phyloP scores from a whole-genome alignment of 2,888 invertebrate species.

The Philereme vetulata region DNA sequence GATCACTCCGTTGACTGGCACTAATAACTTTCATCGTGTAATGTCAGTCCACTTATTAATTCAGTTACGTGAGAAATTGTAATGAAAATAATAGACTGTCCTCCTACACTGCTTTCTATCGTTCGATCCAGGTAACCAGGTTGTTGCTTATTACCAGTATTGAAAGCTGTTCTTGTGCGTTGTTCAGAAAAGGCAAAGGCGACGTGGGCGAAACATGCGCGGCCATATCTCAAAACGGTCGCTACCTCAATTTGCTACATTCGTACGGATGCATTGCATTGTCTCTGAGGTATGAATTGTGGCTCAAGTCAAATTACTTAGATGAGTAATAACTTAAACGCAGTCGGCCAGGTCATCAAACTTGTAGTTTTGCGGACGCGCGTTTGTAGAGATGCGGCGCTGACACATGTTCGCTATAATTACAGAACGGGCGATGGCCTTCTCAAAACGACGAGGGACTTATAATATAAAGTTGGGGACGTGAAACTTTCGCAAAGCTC shows the following conservation, averaged over 20 bases:
- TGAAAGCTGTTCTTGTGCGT: constrained; percentile 59
- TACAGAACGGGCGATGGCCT: constrained; percentile 50
- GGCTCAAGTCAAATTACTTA: constrained; percentile 25
- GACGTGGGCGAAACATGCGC: constrained; percentile 49
- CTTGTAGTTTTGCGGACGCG: constrained; percentile 45
- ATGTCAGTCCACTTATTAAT: constrained; percentile 38
- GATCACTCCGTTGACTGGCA: constrained; percentile 26
- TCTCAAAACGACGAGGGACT: constrained; percentile 40
- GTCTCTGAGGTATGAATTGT: constrained; percentile 17
- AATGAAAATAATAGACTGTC: constrained; percentile 48
- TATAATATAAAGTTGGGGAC: constrained; percentile 45
- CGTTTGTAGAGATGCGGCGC: constrained; percentile 44
- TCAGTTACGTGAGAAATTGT: constrained; percentile 40
- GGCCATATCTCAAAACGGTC: constrained; percentile 41
- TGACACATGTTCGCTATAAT: constrained; percentile 49
- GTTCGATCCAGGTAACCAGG: constrained; percentile 37
- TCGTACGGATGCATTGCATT: constrained; percentile 24
- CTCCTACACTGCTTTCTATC: constrained; percentile 70
- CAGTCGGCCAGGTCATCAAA: constrained; percentile 57
- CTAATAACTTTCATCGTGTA: constrained; percentile 36
- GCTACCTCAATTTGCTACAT: constrained; percentile 38
- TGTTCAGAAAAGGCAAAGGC: constrained; percentile 58
- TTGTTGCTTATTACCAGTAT: constrained; percentile 45
- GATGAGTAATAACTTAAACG: constrained; percentile 42
- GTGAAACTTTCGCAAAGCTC: constrained; percentile 44